Evolutionary conservation across 2,797 vertebrate genomes (phyloP), one percentile per base, ranked within the genome.

Genomic region (Sebastes oblongus): DNA sequence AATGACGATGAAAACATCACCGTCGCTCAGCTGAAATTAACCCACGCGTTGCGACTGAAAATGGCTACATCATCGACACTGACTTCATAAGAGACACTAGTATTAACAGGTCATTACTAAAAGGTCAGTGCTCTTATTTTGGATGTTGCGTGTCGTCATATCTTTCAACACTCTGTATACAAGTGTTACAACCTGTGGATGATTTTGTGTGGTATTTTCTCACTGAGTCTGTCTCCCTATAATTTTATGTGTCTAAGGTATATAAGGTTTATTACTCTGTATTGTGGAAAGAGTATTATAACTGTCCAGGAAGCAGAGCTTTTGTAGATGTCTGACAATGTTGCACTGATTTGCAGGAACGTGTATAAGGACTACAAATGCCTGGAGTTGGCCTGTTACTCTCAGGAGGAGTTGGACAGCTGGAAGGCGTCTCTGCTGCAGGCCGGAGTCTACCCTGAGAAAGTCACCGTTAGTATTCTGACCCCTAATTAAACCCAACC

Each of bases 321-420:
- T 70, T 66, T 73, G 3, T 29, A 78, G 22, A 32, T 16, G n/a
- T 74, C 77, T 91, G 34, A 85, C 70, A 54, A 24, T 73, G 29
- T 75, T 83, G 18, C 76, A 32, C 72, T 90, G 50, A 50, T 61
- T 90, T 92, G 62, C 89, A 98, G 97, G 96, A 98, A 98, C 90
- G 97, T 98, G 89, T 98, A 98, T 93, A 99, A 98, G 95, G 97
- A 98, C 96, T 97, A 98, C 94, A 96, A 95, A 85, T 96, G 95
- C 93, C 95, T 98, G 92, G 97, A 98, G 93, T 92, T 98, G 91
- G 96, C 97, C 69, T 97, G 97, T 89, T 96, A 96, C 91, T 96
- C 96, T 67, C 97, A 97, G 89, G 97, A 98, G 92, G 97, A 98
- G 81, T 88, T 97, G 90, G 97, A 98, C 95, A 97, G 96, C 96